Base-by-base conservation (phyloP, 2,797 vertebrate species). In the Pogonophryne albipinna region DNA sequence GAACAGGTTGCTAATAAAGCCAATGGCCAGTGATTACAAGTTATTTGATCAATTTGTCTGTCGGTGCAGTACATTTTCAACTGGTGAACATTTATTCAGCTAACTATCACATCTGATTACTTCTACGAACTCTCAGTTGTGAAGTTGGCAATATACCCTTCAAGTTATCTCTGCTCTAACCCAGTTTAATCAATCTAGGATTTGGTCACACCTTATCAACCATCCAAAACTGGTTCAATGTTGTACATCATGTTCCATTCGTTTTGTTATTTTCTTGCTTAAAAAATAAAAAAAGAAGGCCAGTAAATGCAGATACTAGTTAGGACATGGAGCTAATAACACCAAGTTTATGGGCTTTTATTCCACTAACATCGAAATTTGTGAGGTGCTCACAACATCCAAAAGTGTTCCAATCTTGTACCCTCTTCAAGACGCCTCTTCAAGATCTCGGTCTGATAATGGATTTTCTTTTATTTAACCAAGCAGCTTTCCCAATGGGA, bases 251-350 rank as follows among this genome's bases (percentile, higher is more conserved):
- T 38, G 34, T 38, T 38, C 34, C 34, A 38, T 38, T 38, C 8
- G 1, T 38, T 38, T 8, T 7, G 34, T 9, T 38, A 38, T 7
- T 38, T 38, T 7, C 34, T 38, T 38, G 34, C 34, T 9, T 38
- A 38, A 38, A 38, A 9, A 38, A 6, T 1, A 38, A 38, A 6
- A 38, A 38, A 38, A 38, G 34, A 38, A 7, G 44, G 55, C 63
- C 17, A 10, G 66, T 78, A 69, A 71, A 71, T 69, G 68, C 45
- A 74, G 65, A 0, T 65, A 64, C 34, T 38, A 38, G 50, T 72
- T 69, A 89, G 83, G 84, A 84, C 71, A 78, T 90, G 82, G 89
- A 89, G 84, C 82, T 89, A 91, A 88, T 87, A 89, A 93, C 76
- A 68, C 80, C 78, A 91, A 89, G 61, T 80, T 86, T 66, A 76